Evolutionary conservation across 2,888 invertebrate species (phyloP).

Genomic region (Pollenia amentaria): DNA sequence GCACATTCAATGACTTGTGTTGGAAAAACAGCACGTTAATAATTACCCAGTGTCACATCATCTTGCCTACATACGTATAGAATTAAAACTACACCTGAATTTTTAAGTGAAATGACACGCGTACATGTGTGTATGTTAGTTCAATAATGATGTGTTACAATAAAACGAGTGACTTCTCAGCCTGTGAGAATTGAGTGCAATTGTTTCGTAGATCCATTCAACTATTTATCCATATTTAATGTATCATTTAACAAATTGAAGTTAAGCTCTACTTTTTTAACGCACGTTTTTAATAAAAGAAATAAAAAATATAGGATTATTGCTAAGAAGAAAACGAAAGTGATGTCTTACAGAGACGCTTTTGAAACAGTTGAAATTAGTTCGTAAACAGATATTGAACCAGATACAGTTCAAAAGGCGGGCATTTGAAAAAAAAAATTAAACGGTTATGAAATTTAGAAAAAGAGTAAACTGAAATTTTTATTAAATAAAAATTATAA

Average conservation of each 20-base stretch:
- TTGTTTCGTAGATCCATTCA: conserved; percentile 39
- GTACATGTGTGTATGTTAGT: background rate
- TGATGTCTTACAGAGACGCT: background rate
- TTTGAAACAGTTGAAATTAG: conserved; percentile 6
- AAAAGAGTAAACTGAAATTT: background rate
- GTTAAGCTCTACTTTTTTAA: conserved; percentile 61
- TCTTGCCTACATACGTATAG: background rate
- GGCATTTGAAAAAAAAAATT: background rate
- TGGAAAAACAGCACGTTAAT: no score
- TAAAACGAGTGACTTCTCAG: conserved; percentile 21
- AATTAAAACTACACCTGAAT: conserved; percentile 32
- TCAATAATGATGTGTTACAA: conserved; percentile 5
- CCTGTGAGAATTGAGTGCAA: conserved; percentile 27
- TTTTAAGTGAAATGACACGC: conserved; percentile 26
- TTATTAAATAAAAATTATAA: conserved; percentile 22
- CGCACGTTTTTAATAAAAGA: conserved; percentile 45
- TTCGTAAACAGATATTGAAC: conserved; percentile 19
- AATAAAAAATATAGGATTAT: conserved; percentile 36
- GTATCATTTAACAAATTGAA: conserved; percentile 56
- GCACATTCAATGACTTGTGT: no score
- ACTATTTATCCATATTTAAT: conserved; percentile 58
- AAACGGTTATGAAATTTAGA: background rate
- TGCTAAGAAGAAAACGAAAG: conserved; percentile 34
- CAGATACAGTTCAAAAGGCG: conserved; percentile 3
- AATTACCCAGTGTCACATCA: background rate